Evolutionary conservation across 2,113 vertebrate genomes (phyloP).

Genomic region (Smithornis capensis): DNA sequence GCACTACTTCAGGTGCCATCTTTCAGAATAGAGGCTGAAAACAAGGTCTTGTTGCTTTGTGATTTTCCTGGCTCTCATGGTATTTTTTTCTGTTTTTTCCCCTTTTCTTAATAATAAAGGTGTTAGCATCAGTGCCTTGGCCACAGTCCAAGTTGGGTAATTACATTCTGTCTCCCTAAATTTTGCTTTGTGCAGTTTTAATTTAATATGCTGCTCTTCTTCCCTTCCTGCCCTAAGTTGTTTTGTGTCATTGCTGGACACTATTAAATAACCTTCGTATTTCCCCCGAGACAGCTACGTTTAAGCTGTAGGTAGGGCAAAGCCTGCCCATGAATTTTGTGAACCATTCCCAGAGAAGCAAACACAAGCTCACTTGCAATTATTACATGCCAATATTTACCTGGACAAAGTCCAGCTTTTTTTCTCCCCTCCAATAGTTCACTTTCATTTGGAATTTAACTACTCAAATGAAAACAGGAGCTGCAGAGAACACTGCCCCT

Average conservation of each 20-base stretch:
- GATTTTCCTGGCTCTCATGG: not conserved
- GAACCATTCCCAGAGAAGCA: not conserved
- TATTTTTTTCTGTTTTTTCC: not conserved
- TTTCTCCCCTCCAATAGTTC: not conserved
- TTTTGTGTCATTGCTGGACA: slow-evolving; percentile 21
- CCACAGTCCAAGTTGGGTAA: not conserved
- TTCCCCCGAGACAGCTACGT: not conserved
- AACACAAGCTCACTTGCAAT: slow-evolving; percentile 4
- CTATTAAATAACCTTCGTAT: slow-evolving; percentile 30
- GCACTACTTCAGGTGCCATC: not conserved
- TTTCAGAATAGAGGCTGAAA: not conserved
- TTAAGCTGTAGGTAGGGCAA: not conserved
- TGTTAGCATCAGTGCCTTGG: not conserved
- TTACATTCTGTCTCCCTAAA: slow-evolving; percentile 29
- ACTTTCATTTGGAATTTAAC: slow-evolving; percentile 4
- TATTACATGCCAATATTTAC: not conserved
- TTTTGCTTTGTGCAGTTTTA: slow-evolving; percentile 29
- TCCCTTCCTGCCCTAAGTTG: slow-evolving; percentile 10
- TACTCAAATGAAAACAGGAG: slow-evolving; percentile 4
- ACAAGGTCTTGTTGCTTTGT: not conserved
- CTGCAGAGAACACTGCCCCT: not conserved
- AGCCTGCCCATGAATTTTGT: not conserved
- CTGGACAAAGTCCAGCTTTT: slow-evolving; percentile 25
- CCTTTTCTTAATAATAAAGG: not conserved
- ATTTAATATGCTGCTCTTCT: slow-evolving; percentile 16